A percentile compares a stretch with the other conserved stretches of the same genome.
Evolutionary conservation across 2,888 invertebrate genomes (phyloP).

Genomic region (Brachyopa scutellaris): DNA sequence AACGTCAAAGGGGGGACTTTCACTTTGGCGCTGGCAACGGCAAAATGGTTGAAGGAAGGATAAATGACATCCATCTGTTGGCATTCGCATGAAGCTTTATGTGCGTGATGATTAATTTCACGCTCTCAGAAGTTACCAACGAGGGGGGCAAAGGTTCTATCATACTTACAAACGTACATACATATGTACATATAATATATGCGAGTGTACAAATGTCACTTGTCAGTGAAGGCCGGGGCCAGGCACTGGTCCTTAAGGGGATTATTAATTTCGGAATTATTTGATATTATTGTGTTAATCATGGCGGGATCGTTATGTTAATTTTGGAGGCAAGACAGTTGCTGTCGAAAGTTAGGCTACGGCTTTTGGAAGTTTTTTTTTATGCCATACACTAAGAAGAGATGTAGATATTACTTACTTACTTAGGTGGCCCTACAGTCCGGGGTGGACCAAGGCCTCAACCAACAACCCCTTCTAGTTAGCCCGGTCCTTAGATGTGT

Average conservation of each 20-base stretch:
- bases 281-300: conserved; percentile 8
- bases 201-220: too few species aligned
- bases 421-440: too few species aligned
- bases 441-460: too few species aligned
- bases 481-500: too few species aligned
- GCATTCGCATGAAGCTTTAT: conserved; percentile 55
- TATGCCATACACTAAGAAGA: too few species aligned
- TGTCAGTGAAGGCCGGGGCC: too few species aligned
- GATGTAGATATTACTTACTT: too few species aligned
- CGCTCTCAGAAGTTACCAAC: conserved; percentile 1
- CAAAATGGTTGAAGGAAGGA: background rate
- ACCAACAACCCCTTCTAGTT: too few species aligned
- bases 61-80: conserved; percentile 42
- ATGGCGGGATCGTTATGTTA: background rate
- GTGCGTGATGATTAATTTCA: conserved; percentile 48
- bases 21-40: background rate
- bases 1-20: conserved; percentile 19
- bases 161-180: too few species aligned
- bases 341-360: background rate
- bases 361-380: too few species aligned
- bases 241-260: background rate
- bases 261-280: conserved; percentile 16
- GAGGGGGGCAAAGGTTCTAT: background rate
- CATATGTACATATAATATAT: too few species aligned
- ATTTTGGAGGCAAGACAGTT: background rate